Conservation (phyloP, 2,797 vertebrate species). For the Urosaurus nigricauda region DNA sequence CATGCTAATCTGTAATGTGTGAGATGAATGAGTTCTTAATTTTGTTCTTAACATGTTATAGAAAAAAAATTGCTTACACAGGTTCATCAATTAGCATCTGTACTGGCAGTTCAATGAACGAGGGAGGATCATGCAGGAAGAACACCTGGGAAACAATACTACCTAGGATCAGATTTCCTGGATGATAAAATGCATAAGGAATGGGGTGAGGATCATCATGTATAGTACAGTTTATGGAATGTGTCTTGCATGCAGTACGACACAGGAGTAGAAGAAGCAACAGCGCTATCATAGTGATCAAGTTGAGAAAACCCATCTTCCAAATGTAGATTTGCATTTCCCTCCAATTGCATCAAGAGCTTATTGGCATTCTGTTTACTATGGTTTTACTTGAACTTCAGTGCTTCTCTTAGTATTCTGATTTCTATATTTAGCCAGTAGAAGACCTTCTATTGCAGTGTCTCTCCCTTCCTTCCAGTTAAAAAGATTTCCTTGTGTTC, state of each 20-base stretch:
- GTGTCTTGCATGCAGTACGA: neutral
- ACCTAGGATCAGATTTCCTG: slow-evolving; percentile 3
- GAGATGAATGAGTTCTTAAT: no score
- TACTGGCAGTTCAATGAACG: neutral
- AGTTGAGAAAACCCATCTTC: neutral
- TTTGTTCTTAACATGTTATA: no score
- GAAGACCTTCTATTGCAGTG: neutral
- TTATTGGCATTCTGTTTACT: neutral
- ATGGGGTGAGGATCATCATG: neutral
- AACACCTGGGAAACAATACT: neutral
- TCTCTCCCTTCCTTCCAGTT: neutral
- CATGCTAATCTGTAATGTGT: no score
- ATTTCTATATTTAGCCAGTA: neutral
- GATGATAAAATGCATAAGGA: neutral
- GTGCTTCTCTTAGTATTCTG: neutral
- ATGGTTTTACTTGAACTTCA: neutral
- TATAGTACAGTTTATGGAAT: neutral
- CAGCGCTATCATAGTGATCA: neutral
- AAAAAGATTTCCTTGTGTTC: neutral
- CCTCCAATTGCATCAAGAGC: no score
- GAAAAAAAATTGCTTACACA: neutral
- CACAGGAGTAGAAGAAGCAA: neutral
- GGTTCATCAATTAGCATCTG: neutral
- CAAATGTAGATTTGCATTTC: neutral
- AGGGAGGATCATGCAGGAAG: neutral